Percentiles rank a stretch among this genome's conserved stretches.
Evolutionary conservation across 2,113 vertebrate genomes (phyloP).

Genomic region (Gasterosteus aculeatus): DNA sequence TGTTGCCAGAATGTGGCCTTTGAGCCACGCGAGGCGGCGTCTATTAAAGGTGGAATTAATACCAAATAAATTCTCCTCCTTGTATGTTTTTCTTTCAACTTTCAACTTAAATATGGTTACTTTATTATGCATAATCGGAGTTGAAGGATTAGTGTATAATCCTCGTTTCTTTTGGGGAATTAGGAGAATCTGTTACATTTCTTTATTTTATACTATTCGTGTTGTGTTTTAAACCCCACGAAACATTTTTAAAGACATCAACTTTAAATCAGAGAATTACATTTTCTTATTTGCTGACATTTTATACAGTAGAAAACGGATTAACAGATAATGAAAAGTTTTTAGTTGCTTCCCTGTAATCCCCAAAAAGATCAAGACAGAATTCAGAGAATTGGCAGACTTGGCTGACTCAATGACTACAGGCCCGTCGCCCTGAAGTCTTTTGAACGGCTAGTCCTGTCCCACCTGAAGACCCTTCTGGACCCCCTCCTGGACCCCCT

Average conservation of each 20-base stretch:
- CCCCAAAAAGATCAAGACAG: neutral
- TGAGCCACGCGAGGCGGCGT: constrained; percentile 68
- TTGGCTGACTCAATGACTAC: no score
- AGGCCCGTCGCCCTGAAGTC: no score
- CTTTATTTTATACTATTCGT: neutral
- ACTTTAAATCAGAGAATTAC: neutral
- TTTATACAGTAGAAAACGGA: neutral
- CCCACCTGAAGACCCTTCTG: no score
- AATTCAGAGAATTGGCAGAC: neutral
- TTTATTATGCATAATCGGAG: neutral
- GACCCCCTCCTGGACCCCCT: no score
- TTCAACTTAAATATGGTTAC: neutral
- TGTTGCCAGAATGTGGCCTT: constrained; percentile 80
- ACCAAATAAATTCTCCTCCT: neutral
- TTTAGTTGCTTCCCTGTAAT: neutral
- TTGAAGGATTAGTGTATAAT: neutral
- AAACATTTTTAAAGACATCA: neutral
- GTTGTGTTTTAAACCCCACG: neutral
- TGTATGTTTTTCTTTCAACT: neutral
- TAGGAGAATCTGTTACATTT: neutral
- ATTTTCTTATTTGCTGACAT: neutral
- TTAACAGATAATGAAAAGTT: neutral
- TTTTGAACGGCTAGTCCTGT: no score
- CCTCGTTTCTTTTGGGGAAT: neutral
- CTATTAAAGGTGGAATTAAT: constrained; percentile 87